phyloP scores from a whole-genome alignment of 2,888 invertebrate genomes.

The Drosophila emarginata region DNA sequence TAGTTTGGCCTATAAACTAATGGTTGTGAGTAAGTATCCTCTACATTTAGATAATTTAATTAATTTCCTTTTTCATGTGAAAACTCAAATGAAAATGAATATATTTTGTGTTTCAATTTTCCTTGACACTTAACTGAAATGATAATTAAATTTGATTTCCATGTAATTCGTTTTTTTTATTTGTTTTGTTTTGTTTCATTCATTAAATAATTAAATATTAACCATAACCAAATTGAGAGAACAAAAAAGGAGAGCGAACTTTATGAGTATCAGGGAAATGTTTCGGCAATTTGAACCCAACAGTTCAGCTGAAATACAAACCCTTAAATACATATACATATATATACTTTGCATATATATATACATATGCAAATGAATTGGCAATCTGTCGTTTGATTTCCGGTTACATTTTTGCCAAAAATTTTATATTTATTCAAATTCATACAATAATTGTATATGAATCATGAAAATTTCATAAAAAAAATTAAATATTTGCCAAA shows the following conservation, averaged over 20 bases:
- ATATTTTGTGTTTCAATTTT: neutral
- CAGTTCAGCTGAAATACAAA: neutral
- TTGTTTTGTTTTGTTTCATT: neutral
- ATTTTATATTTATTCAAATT: conserved; percentile 2
- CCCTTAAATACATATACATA: neutral
- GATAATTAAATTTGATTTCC: conserved; percentile 6
- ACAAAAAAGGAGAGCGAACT: neutral
- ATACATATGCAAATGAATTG: conserved; percentile 3
- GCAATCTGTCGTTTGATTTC: conserved; percentile 1
- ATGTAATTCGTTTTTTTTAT: neutral
- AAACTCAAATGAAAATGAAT: neutral
- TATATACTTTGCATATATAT: neutral
- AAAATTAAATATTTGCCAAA: neutral
- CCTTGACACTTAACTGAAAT: neutral
- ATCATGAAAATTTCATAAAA: neutral
- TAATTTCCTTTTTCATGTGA: neutral
- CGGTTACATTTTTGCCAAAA: conserved; percentile 2
- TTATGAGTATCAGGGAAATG: neutral
- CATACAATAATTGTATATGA: neutral
- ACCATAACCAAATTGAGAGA: conserved; percentile 1
- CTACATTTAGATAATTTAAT: neutral
- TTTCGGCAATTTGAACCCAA: neutral
- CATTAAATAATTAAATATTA: conserved; percentile 1
- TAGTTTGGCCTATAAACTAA: conserved; percentile 88
- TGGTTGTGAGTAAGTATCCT: conserved; percentile 87